Percentiles rank a stretch among this genome's conserved stretches.
phyloP scores from a whole-genome alignment of 1,140 invertebrate genomes.

The Platyscapa corneri region DNA sequence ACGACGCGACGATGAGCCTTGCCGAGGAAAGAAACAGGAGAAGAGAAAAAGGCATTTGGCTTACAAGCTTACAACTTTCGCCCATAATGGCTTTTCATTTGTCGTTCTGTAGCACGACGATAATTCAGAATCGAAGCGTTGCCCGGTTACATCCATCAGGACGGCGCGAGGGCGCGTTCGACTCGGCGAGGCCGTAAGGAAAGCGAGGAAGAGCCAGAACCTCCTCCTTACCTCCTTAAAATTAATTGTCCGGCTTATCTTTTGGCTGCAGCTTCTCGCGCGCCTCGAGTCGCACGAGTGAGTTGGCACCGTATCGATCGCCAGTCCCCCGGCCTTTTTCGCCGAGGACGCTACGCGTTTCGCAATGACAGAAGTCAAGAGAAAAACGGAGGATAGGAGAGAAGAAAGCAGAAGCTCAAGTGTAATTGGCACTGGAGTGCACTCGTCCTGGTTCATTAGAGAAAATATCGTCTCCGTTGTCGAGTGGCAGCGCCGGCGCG shows the following conservation, averaged over 20 bases:
- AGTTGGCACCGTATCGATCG: slow-evolving; percentile 43
- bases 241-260: slow-evolving; percentile 73
- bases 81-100: neutral
- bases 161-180: neutral
- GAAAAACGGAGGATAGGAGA: neutral
- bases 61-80: neutral
- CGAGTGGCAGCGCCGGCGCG: slow-evolving; percentile 61
- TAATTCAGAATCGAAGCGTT: neutral
- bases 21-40: neutral
- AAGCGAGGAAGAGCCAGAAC: neutral
- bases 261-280: slow-evolving; percentile 57
- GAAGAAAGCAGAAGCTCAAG: slow-evolving; percentile 65
- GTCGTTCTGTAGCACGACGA: neutral
- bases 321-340: slow-evolving; percentile 42
- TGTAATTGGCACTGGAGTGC: slow-evolving; percentile 73
- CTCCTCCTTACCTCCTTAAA: slow-evolving; percentile 57
- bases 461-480: slow-evolving; percentile 74
- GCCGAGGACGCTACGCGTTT: slow-evolving; percentile 53
- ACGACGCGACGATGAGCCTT: too few species aligned
- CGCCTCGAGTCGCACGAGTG: slow-evolving; percentile 32
- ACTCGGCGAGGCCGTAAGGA: neutral
- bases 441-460: slow-evolving; percentile 75
- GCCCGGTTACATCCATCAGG: neutral
- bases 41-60: neutral
- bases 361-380: slow-evolving; percentile 72